Percentiles rank a stretch among this genome's conserved stretches.
These are phyloP conservation scores for Palloptera scutellata DNA, from an alignment of 2,888 invertebrate species.

Conservation along the genomic window DNA sequence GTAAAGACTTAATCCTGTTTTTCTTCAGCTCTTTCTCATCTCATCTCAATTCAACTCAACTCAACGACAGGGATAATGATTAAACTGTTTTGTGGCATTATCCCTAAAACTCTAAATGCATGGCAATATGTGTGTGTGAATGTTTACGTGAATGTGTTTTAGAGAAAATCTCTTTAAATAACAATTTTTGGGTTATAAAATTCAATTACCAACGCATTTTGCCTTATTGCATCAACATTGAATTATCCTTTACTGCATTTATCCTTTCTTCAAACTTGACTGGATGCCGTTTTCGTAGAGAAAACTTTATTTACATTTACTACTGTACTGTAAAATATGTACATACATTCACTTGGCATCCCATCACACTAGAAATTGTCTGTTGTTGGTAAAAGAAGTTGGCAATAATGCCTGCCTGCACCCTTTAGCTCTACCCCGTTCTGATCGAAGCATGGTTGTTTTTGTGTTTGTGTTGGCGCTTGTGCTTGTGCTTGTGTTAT, in stretches of 20 bases:
- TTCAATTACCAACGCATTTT: conserved; percentile 52
- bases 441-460: too few relatives aligned
- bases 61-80: neutral
- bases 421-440: too few relatives aligned
- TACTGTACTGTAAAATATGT: conserved; percentile 12
- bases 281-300: neutral
- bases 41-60: neutral
- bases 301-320: neutral
- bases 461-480: conserved; percentile 31
- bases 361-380: too few relatives aligned
- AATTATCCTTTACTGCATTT: neutral
- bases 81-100: neutral
- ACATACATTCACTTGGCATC: too few relatives aligned
- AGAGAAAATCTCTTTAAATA: conserved; percentile 39
- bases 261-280: neutral
- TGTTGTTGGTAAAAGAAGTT: too few relatives aligned
- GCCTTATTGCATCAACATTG: conserved; percentile 4
- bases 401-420: too few relatives aligned
- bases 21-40: neutral
- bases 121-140: neutral
- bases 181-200: conserved; percentile 53
- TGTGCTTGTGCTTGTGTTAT: conserved; percentile 33
- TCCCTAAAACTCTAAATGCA: neutral
- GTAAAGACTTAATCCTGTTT: neutral
- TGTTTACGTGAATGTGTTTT: too few relatives aligned